These are phyloP conservation scores for Ascaphus truei DNA, from an alignment of 2,113 vertebrate species.

Conservation along the genomic window DNA sequence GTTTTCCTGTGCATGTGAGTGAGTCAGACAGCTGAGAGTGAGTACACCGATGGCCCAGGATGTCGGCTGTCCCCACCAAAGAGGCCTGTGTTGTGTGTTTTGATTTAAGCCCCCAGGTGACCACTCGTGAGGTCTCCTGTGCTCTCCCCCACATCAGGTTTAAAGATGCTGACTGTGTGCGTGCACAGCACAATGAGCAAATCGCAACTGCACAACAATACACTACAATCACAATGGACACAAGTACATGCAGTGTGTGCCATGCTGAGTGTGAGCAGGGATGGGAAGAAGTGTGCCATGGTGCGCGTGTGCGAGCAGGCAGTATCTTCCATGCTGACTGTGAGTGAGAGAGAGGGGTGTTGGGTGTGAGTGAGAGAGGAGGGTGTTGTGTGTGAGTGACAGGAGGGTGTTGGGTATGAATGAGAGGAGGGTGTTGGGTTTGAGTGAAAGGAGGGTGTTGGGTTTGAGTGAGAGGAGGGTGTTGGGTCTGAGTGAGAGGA, in stretches of 20 bases:
- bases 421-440: background rate
- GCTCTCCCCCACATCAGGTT: slow-evolving; percentile 28
- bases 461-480: background rate
- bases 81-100: too few species aligned
- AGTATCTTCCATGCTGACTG: background rate
- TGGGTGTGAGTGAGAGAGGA: too few species aligned
- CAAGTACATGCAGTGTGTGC: background rate
- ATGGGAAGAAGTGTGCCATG: background rate
- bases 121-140: too few species aligned
- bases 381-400: too few species aligned
- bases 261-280: background rate
- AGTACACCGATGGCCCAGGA: too few species aligned
- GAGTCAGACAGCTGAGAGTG: too few species aligned
- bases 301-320: background rate
- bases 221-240: background rate
- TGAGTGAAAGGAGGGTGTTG: background rate
- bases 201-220: background rate
- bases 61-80: too few species aligned
- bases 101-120: too few species aligned
- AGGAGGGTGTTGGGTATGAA: background rate
- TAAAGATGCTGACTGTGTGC: slow-evolving; percentile 3
- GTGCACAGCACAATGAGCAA: background rate
- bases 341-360: too few species aligned
- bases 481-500: too few species aligned
- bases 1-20: too few species aligned